Percentiles rank a stretch among this genome's conserved stretches.
These are phyloP conservation scores for Sylvia borin DNA, from an alignment of 2,797 vertebrate species.

Conservation along the genomic window DNA sequence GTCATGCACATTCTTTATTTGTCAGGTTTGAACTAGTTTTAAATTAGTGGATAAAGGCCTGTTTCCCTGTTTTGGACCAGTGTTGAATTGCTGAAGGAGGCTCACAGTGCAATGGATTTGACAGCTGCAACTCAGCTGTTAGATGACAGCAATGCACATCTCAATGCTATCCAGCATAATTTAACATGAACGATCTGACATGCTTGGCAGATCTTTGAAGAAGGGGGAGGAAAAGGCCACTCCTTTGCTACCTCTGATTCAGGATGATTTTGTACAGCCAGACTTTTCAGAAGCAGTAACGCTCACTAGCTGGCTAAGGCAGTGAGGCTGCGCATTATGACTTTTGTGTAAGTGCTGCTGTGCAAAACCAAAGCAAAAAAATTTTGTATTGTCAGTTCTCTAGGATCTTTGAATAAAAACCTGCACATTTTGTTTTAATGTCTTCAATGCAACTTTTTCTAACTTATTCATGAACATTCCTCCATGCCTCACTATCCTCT, in stretches of 20 bases:
- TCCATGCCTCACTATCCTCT: not conserved
- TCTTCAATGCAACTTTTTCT: not conserved
- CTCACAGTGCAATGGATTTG: not conserved
- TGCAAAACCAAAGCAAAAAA: not conserved
- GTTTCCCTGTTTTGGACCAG: not conserved
- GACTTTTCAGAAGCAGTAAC: conserved; percentile 5
- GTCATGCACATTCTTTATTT: not conserved
- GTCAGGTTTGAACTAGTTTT: not conserved
- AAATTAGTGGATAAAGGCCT: conserved; percentile 27
- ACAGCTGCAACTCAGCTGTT: not conserved
- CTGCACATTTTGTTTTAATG: not conserved
- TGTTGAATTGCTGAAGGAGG: not conserved
- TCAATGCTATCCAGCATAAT: conserved; percentile 53
- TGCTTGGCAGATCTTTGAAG: conserved; percentile 49
- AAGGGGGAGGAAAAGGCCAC: conserved; percentile 6
- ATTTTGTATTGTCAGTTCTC: not conserved
- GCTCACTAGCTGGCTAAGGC: not conserved
- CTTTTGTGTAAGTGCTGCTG: not conserved
- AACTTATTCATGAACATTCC: not conserved
- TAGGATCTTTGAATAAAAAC: not conserved
- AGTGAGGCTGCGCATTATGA: not conserved
- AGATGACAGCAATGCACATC: conserved; percentile 38
- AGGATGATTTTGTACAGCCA: not conserved
- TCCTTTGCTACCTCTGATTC: conserved; percentile 33
- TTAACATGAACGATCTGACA: conserved; percentile 57